Base-by-base conservation (phyloP, 2,113 vertebrate species). In the Lepisosteus oculatus region DNA sequence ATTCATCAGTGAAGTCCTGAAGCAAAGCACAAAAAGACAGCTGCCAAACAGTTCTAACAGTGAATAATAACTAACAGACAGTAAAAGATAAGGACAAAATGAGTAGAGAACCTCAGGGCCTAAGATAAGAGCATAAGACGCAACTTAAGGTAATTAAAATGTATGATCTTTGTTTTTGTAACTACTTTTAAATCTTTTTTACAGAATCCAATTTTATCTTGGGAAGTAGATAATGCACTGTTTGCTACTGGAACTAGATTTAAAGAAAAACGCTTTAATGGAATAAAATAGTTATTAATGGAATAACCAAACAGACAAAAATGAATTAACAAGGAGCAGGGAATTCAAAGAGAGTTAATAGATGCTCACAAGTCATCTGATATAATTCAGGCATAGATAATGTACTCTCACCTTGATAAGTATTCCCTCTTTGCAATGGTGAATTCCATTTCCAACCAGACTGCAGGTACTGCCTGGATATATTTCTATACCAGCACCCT, bases 341-440 rank as follows among this genome's bases (percentile, higher is more conserved):
- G 29, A 29, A 29, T 29, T 29, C 29, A 29, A 29, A 29, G 29
- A 29, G 29, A 29, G 29, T 29, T 29, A 29, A 29, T 29, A 29
- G 29, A 29, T 29, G 29, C 29, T 29, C 29, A 29, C 29, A 29
- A 29, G 29, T 29, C 29, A 29, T 29, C 29, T 29, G 29, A 29
- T 29, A 29, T 29, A 29, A 29, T 29, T 29, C 29, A 29, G 29
- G 29, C 29, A 29, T 29, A 29, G 29, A 29, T 51, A 51, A 5
- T 51, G 5, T 51, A 2, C 59, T 68, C 90, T 87, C 78, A 98
- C 96, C 95, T 99, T 99, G 80, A 99, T 95, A 13, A 99, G 94
- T 55, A 99, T 93, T 5, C 97, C 97, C 47, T 99, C 97, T 76
- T 94, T 97, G 84, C 97, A 99, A 78, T 99, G 97, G 84, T 98